Percentiles rank a stretch among this genome's conserved stretches.
phyloP scores from a whole-genome alignment of 1,140 invertebrate species.

The Telenomus remus region DNA sequence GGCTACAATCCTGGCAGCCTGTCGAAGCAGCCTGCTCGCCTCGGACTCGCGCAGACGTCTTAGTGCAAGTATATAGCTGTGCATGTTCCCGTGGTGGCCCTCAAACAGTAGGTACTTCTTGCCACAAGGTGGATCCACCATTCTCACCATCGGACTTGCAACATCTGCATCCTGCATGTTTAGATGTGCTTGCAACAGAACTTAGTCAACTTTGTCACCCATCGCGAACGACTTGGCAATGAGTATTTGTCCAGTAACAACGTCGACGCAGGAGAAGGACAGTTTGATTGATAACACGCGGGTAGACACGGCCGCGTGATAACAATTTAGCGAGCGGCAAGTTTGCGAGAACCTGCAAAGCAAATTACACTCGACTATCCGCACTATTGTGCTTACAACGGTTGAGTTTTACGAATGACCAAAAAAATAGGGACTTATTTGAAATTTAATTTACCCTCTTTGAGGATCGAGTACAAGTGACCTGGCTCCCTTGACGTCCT shows the following conservation, averaged over 20 bases:
- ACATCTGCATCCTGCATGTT: slow-evolving; percentile 73
- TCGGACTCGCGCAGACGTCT: slow-evolving; percentile 90
- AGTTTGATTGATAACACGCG: no score
- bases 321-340: slow-evolving; percentile 36
- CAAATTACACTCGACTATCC: slow-evolving; percentile 57
- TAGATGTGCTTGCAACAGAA: slow-evolving; percentile 77
- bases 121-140: slow-evolving; percentile 74
- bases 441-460: slow-evolving; percentile 15
- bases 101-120: slow-evolving; percentile 78
- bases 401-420: slow-evolving; percentile 53
- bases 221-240: slow-evolving; percentile 81
- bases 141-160: slow-evolving; percentile 77
- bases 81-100: slow-evolving; percentile 86
- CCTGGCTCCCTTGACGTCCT: slow-evolving; percentile 5
- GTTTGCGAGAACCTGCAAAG: slow-evolving; percentile 53
- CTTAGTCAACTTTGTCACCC: slow-evolving; percentile 70
- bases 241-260: slow-evolving; percentile 84
- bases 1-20: slow-evolving; percentile 91
- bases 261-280: slow-evolving; percentile 79
- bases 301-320: slow-evolving; percentile 9
- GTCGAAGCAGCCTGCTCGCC: slow-evolving; percentile 88
- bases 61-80: slow-evolving; percentile 91
- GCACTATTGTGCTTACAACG: slow-evolving; percentile 72
- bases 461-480: slow-evolving; percentile 5
- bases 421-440: no score